Percentiles rank a stretch among this genome's conserved stretches.
Conservation (phyloP, 2,797 vertebrate genomes). For the Channa striata region DNA sequence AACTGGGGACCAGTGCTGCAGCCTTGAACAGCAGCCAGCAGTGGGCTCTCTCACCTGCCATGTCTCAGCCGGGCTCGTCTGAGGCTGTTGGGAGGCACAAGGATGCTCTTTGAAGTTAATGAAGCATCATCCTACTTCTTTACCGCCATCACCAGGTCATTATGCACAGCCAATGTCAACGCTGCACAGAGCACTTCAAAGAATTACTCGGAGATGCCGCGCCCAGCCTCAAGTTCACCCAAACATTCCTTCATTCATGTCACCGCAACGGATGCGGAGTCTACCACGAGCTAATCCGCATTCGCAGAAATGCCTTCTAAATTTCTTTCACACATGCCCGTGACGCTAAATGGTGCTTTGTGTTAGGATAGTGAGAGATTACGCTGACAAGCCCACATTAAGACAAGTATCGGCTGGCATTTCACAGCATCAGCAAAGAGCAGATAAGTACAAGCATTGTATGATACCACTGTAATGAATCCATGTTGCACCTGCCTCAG, state of each 20-base stretch:
- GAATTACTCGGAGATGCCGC: conserved; percentile 14
- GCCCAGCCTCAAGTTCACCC: conserved; percentile 41
- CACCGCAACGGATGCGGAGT: conserved; percentile 5
- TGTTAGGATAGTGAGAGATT: conserved; percentile 1
- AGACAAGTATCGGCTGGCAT: conserved; percentile 27
- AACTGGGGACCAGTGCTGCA: conserved; percentile 49
- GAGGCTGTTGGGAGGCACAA: conserved; percentile 53
- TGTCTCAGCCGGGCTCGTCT: conserved; percentile 54
- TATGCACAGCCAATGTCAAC: conserved; percentile 60
- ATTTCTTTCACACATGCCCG: not conserved
- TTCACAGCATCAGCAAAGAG: conserved; percentile 59
- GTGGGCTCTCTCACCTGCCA: conserved; percentile 57
- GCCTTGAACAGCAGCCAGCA: conserved; percentile 71
- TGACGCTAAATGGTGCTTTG: not conserved
- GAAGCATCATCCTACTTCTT: conserved; percentile 71
- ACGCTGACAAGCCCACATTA: conserved; percentile 41
- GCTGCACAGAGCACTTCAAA: conserved; percentile 41
- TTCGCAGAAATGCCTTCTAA: not conserved
- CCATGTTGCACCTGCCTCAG: conserved; percentile 29
- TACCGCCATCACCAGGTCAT: conserved; percentile 59
- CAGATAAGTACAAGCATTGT: not conserved
- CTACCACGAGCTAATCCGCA: not conserved
- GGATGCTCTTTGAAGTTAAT: conserved; percentile 77
- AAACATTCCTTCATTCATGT: conserved; percentile 3
- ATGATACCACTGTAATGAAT: conserved; percentile 25